Percentiles rank a stretch among this genome's conserved stretches.
Evolutionary conservation across 1,140 invertebrate genomes (phyloP).

Genomic region (Chymomyza costata): DNA sequence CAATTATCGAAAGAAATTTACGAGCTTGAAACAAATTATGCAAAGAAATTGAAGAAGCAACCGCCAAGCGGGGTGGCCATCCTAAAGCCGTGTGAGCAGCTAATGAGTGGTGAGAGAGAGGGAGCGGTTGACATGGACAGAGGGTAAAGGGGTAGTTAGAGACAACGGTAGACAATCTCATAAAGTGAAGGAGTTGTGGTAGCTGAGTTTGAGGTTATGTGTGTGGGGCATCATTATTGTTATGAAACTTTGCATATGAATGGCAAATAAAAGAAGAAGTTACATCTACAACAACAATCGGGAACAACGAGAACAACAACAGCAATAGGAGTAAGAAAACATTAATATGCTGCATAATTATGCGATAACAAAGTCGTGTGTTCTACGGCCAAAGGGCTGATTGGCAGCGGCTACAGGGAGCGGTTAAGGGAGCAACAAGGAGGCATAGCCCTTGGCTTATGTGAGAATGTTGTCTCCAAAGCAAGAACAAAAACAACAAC

Average conservation of each 20-base stretch:
- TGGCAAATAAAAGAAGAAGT: too few relatives aligned
- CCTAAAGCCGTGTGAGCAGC: conserved; percentile 18
- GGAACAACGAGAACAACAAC: conserved; percentile 15
- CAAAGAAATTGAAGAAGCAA: conserved; percentile 30
- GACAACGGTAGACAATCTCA: background rate
- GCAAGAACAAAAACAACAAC: conserved; percentile 30
- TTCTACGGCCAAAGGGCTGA: too few relatives aligned
- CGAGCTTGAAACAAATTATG: conserved; percentile 44
- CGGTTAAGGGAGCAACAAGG: background rate
- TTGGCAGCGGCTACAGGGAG: background rate
- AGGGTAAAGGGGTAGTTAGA: conserved; percentile 24
- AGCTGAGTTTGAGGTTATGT: background rate
- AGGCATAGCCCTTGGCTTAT: background rate
- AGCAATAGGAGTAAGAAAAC: conserved; percentile 33
- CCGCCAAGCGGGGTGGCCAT: background rate
- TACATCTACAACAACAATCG: conserved; percentile 16
- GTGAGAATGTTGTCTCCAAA: too few relatives aligned
- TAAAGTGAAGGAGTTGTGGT: conserved; percentile 26
- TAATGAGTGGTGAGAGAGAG: conserved; percentile 50
- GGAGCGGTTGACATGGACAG: background rate
- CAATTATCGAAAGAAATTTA: conserved; percentile 57
- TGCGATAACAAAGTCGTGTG: conserved; percentile 52
- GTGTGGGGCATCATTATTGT: conserved; percentile 20
- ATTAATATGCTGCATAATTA: conserved; percentile 72
- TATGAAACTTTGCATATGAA: conserved; percentile 58